Conservation (phyloP, 2,797 vertebrate genomes). For the Synaphobranchus kaupii region DNA sequence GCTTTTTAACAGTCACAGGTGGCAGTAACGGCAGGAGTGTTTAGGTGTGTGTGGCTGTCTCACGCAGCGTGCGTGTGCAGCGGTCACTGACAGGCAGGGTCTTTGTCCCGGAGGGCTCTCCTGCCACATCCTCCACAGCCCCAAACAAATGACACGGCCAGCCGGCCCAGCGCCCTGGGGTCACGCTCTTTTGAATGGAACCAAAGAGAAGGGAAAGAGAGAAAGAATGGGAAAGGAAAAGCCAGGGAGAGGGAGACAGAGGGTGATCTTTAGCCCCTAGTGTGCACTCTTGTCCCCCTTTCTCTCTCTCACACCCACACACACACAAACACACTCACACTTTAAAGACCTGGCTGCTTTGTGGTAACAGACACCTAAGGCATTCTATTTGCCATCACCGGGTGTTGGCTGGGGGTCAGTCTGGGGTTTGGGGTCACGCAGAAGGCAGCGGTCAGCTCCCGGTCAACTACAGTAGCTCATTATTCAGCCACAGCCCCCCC, state of each 20-base stretch:
- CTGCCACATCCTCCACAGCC: slow-evolving; percentile 42
- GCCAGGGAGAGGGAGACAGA: slow-evolving; percentile 67
- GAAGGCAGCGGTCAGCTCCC: slow-evolving; percentile 95
- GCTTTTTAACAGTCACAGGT: neutral
- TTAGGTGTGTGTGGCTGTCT: slow-evolving; percentile 18
- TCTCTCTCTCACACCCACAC: slow-evolving; percentile 51
- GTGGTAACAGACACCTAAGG: slow-evolving; percentile 77
- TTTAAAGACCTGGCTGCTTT: slow-evolving; percentile 75
- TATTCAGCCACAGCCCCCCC: slow-evolving; percentile 78
- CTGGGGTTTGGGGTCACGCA: slow-evolving; percentile 88
- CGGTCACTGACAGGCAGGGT: slow-evolving; percentile 13
- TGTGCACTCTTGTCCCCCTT: slow-evolving; percentile 55
- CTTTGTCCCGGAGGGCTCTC: slow-evolving; percentile 25
- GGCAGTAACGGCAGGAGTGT: neutral
- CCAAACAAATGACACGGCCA: slow-evolving; percentile 49
- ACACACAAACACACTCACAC: slow-evolving; percentile 59
- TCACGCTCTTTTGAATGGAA: slow-evolving; percentile 60
- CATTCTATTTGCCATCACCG: slow-evolving; percentile 79
- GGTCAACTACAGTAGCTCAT: slow-evolving; percentile 96
- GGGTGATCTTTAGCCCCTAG: slow-evolving; percentile 68
- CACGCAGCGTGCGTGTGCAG: neutral
- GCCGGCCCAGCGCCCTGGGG: slow-evolving; percentile 53
- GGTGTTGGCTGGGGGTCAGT: slow-evolving; percentile 77
- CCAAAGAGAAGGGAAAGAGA: slow-evolving; percentile 66
- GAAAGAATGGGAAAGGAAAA: slow-evolving; percentile 77